Evolutionary conservation across 2,888 invertebrate species (phyloP), one percentile per base, ranked within the genome.

Genomic region (Opisthograptis luteolata): DNA sequence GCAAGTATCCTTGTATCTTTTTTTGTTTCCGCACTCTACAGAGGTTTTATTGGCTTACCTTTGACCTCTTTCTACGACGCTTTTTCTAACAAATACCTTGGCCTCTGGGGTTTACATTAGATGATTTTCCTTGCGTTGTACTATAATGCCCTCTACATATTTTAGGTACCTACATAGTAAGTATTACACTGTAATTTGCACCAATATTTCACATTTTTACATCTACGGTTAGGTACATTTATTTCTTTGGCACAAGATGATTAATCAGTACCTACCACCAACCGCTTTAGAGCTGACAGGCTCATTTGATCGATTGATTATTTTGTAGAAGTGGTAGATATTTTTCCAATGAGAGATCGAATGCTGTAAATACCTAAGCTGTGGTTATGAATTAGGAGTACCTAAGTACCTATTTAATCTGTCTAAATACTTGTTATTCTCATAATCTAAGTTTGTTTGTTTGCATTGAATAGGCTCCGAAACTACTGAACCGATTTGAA

Each of bases 261-360:
- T 47, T 43, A 43, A 53, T 52, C 47, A 47, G 37, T 28, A n/a
- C n/a, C n/a, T n/a, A n/a, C n/a, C n/a, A n/a, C 15, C 0, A 10
- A 52, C 15, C 28, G 25, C 30, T 46, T 46, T 34, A 34, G 25
- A 32, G 9, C 10, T 46, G 51, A 46, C 51, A 41, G 35, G 25
- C 7, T 41, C 20, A 22, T 37, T 43, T 50, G 51, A 51, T 51
- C 31, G 51, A 51, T 45, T 22, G 37, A 27, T 27, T n/a, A n/a
- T n/a, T 34, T 14, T 20, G 25, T 13, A 6, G 15, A 15, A 41
- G 30, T 35, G 47, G 35, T 24, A 17, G 31, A 42, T 36, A 36
- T 36, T 42, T 36, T 45, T 39, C 19, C 27, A 24, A 46, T 53
- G 27, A 24, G 20, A 27, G n/a, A 15, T 20, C 9, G 13, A 14